Evolutionary conservation across 2,888 invertebrate species (phyloP).

Genomic region (Molorchus minor): DNA sequence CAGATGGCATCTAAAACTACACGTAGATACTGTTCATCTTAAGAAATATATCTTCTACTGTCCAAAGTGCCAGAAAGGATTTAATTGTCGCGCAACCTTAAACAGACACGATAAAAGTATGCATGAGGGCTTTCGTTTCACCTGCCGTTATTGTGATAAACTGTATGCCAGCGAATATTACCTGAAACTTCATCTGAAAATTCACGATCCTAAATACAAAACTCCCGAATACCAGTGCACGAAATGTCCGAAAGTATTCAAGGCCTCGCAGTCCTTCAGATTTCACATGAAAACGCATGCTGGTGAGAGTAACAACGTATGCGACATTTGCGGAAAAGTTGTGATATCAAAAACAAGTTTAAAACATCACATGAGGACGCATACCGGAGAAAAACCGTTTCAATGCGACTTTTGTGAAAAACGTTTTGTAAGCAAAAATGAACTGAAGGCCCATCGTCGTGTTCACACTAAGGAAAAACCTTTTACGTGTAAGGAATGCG

Average conservation of each 20-base stretch:
- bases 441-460: slow-evolving; percentile 65
- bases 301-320: slow-evolving; percentile 6
- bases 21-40: slow-evolving; percentile 32
- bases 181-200: slow-evolving; percentile 31
- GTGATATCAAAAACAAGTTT: slow-evolving; percentile 43
- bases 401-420: slow-evolving; percentile 61
- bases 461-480: slow-evolving; percentile 67
- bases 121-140: slow-evolving; percentile 18
- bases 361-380: slow-evolving; percentile 20
- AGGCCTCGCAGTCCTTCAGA: background rate
- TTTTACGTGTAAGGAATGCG: slow-evolving; percentile 66
- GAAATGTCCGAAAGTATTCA: background rate
- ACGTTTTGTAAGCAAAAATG: slow-evolving; percentile 57
- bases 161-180: slow-evolving; percentile 18
- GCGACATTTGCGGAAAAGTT: slow-evolving; percentile 48
- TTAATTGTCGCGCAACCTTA: background rate
- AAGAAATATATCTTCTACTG: slow-evolving; percentile 19
- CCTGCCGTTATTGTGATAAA: slow-evolving; percentile 29
- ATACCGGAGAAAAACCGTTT: slow-evolving; percentile 59
- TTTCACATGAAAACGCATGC: slow-evolving; percentile 10
- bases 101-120: slow-evolving; percentile 6
- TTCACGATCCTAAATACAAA: slow-evolving; percentile 37
- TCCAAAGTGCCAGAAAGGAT: slow-evolving; percentile 19
- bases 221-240: background rate
- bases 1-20: slow-evolving; percentile 30